phyloP scores from a whole-genome alignment of 2,797 vertebrate species.

The Arctocebus calabarensis region DNA sequence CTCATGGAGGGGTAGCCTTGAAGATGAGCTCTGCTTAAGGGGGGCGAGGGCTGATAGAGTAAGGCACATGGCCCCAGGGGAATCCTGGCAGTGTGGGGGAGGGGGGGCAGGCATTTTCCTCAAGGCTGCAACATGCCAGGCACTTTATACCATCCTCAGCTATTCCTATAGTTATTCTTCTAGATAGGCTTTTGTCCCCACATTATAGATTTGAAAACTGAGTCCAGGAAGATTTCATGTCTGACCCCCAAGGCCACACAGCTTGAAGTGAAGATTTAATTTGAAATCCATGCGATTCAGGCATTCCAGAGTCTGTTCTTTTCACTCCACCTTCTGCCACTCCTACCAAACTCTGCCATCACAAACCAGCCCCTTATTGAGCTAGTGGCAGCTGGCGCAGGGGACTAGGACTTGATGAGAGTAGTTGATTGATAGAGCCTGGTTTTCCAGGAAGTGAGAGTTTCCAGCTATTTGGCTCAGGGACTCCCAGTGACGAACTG shows the following conservation, averaged over 20 bases:
- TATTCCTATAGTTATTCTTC: background rate
- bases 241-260: background rate
- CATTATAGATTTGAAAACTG: slow-evolving; percentile 26
- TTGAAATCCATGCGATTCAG: background rate
- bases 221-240: background rate
- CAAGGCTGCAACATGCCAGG: background rate
- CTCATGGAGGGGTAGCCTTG: background rate
- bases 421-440: background rate
- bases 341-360: background rate
- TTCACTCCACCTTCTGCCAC: background rate
- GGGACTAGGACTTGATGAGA: background rate
- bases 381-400: background rate
- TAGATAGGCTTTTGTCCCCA: background rate
- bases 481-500: background rate
- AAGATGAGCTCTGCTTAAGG: background rate
- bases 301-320: background rate
- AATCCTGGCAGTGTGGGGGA: background rate
- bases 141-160: background rate
- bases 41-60: background rate
- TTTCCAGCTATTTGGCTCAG: background rate
- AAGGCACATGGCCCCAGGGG: background rate
- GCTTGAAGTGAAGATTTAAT: background rate
- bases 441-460: background rate
- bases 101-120: background rate
- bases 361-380: background rate